A percentile compares a stretch with the other conserved stretches of the same genome.
Conservation (phyloP, 1,140 invertebrate species). For the Odontomachus brunneus region DNA sequence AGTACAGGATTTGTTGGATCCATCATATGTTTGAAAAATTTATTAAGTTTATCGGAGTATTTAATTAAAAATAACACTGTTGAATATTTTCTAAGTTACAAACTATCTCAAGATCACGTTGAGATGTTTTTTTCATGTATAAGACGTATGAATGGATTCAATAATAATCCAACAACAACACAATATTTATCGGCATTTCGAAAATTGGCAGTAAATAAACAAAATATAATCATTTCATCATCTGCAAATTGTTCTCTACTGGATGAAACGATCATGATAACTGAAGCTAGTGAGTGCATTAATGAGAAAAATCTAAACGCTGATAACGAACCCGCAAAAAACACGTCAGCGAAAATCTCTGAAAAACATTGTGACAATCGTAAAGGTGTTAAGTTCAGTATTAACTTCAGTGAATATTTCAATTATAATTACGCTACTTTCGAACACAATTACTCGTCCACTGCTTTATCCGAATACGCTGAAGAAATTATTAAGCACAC, state of each 20-base stretch:
- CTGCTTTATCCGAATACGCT: conserved; percentile 8
- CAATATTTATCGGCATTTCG: conserved; percentile 13
- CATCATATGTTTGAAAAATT: no score
- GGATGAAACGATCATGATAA: conserved; percentile 5
- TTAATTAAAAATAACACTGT: conserved; percentile 17
- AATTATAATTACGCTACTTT: no score
- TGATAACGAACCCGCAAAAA: conserved; percentile 1
- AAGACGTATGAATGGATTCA: conserved; percentile 18
- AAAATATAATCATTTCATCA: neutral
- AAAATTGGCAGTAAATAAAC: neutral
- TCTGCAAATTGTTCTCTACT: conserved; percentile 8
- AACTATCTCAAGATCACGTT: conserved; percentile 28
- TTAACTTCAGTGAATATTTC: no score
- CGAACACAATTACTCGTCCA: conserved; percentile 4
- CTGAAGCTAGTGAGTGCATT: no score
- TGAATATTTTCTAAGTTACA: conserved; percentile 9
- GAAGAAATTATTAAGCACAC: conserved; percentile 17
- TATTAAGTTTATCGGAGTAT: neutral
- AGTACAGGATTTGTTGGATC: no score
- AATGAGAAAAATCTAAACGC: conserved; percentile 6
- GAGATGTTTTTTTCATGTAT: no score
- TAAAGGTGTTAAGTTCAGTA: no score
- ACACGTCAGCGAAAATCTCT: no score
- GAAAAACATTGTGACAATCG: no score
- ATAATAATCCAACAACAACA: conserved; percentile 13